Conservation (phyloP, 2,797 vertebrate species). For the Sphenopsis melanotis region DNA sequence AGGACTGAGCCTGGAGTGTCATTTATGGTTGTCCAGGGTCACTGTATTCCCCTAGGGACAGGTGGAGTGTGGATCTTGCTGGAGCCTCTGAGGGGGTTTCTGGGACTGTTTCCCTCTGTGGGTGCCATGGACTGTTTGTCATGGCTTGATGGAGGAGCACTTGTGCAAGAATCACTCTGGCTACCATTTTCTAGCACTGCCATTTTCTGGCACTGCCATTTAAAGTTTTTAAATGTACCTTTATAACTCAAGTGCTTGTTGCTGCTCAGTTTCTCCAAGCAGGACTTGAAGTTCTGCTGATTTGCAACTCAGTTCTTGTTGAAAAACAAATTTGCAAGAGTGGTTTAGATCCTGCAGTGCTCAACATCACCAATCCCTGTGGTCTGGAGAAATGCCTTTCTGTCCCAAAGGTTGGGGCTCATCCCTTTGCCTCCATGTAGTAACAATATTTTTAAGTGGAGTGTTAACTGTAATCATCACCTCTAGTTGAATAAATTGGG, state of each 20-base stretch:
- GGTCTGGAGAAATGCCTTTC: neutral
- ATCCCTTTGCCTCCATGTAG: neutral
- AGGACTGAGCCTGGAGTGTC: neutral
- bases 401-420: neutral
- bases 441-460: neutral
- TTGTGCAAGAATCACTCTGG: neutral
- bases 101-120: neutral
- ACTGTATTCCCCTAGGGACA: neutral
- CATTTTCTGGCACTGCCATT: neutral
- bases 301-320: neutral
- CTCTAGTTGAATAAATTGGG: neutral
- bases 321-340: neutral
- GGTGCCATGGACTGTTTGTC: neutral
- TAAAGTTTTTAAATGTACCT: neutral
- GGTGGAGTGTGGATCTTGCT: neutral
- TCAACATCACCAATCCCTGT: rapidly evolving
- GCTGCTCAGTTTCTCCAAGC: neutral
- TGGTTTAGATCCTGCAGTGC: neutral
- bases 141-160: neutral
- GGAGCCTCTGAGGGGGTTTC: rapidly evolving
- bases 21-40: neutral
- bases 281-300: neutral
- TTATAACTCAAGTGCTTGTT: neutral
- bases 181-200: neutral
- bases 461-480: neutral